Evolutionary conservation across 2,888 invertebrate species (phyloP).

Genomic region (Ypsolopha scabrella): DNA sequence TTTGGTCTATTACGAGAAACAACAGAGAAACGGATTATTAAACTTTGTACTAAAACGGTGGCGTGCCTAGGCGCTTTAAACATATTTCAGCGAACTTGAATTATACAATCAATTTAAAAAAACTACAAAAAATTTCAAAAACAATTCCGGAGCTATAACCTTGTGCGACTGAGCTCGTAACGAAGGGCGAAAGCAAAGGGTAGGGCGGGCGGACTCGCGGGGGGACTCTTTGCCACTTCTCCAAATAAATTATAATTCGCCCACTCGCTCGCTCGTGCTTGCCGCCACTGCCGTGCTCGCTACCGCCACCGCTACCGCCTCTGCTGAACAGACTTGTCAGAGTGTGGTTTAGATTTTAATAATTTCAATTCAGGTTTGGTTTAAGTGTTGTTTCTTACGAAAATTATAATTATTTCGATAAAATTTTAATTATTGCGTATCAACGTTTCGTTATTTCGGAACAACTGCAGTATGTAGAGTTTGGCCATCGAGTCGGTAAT

Average conservation of each 20-base stretch:
- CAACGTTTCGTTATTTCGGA: not conserved
- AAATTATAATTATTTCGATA: not conserved
- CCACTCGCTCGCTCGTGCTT: not conserved
- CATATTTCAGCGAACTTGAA: too few relatives aligned
- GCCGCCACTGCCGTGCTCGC: not conserved
- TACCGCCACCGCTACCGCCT: not conserved
- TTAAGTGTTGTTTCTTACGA: not conserved
- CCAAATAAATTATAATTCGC: constrained; percentile 72
- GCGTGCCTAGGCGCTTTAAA: too few relatives aligned
- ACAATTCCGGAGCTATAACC: constrained; percentile 40
- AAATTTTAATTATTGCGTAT: not conserved
- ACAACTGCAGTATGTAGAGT: too few relatives aligned
- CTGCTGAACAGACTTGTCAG: not conserved
- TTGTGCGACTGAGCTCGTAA: constrained; percentile 44
- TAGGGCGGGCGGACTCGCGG: constrained; percentile 36
- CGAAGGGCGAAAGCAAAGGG: constrained; percentile 72
- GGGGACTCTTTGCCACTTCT: constrained; percentile 66
- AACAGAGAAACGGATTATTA: too few relatives aligned
- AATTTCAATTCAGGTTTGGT: not conserved
- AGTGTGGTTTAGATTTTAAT: not conserved
- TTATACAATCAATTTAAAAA: too few relatives aligned
- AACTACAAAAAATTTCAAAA: constrained; percentile 11
- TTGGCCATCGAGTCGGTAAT: too few relatives aligned
- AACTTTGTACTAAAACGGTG: too few relatives aligned
- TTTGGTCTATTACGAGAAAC: too few relatives aligned